Evolutionary conservation across 2,113 vertebrate genomes (phyloP).

Genomic region (Rhinolophus sinicus): DNA sequence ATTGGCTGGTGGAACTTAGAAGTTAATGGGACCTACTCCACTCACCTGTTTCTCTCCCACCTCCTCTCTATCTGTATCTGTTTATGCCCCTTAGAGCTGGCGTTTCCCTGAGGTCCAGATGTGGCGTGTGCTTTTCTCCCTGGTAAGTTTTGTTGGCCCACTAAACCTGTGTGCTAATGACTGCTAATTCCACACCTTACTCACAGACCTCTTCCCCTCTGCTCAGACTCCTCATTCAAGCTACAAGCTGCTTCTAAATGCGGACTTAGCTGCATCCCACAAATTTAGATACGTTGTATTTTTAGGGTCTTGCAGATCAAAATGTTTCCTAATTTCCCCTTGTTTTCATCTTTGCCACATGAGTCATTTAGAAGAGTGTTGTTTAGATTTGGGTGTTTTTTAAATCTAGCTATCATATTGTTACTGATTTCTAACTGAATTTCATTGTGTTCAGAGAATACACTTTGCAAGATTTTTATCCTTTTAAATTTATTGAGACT

Average conservation of each 20-base stretch:
- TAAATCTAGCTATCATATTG: not conserved
- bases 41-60: not conserved
- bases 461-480: not conserved
- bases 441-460: not conserved
- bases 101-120: fast-evolving
- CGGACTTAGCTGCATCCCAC: fast-evolving
- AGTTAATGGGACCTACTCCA: fast-evolving
- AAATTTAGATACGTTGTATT: fast-evolving
- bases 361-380: not conserved
- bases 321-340: not conserved
- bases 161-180: fast-evolving
- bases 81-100: fast-evolving
- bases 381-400: fast-evolving
- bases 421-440: not conserved
- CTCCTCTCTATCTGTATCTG: fast-evolving
- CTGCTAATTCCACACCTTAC: fast-evolving
- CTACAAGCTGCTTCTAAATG: not conserved
- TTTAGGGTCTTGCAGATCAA: not conserved
- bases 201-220: not conserved
- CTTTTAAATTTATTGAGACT: not conserved
- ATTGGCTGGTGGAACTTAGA: fast-evolving
- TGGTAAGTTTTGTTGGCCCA: fast-evolving
- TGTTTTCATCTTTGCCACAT: not conserved
- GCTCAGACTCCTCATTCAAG: fast-evolving
- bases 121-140: not conserved